Conservation (phyloP, 1,140 invertebrate genomes). For the Drosophila serrata region DNA sequence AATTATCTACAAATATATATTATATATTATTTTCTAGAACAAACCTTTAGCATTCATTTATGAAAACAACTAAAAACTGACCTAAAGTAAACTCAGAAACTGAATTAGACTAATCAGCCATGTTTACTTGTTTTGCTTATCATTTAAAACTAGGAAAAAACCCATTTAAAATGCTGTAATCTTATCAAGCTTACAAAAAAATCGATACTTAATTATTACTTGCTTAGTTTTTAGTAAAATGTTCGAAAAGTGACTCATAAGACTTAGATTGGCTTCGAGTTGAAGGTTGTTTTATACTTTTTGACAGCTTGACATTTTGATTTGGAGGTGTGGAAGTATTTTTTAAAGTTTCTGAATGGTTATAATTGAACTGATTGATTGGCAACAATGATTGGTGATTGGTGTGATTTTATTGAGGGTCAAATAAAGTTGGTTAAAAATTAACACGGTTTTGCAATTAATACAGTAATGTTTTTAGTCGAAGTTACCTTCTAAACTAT, state of each 20-base stretch:
- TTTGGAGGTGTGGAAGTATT: not conserved
- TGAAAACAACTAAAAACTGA: slow-evolving; percentile 1
- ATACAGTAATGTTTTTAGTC: too few relatives aligned
- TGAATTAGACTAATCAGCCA: not conserved
- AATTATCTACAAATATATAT: not conserved
- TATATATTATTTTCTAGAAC: not conserved
- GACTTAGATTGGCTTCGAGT: not conserved
- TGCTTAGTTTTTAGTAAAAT: not conserved
- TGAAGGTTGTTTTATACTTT: slow-evolving; percentile 1
- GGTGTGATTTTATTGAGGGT: not conserved
- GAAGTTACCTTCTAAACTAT: not conserved
- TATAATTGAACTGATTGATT: slow-evolving; percentile 27
- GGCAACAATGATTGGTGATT: slow-evolving; percentile 11
- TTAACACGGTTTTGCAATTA: not conserved
- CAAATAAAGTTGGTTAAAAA: not conserved
- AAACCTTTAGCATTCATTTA: not conserved
- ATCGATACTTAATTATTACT: too few relatives aligned
- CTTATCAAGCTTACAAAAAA: slow-evolving; percentile 11
- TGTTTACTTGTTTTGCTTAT: slow-evolving; percentile 7
- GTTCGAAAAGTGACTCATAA: not conserved
- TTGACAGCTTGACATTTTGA: slow-evolving; percentile 11
- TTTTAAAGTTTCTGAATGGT: slow-evolving; percentile 4
- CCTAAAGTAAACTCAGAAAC: slow-evolving; percentile 8
- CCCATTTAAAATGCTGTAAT: not conserved
- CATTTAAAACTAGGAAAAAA: not conserved